Evolutionary conservation across 2,113 vertebrate species (phyloP), one percentile per base, ranked within the genome.

Genomic region (Calyptomena viridis): DNA sequence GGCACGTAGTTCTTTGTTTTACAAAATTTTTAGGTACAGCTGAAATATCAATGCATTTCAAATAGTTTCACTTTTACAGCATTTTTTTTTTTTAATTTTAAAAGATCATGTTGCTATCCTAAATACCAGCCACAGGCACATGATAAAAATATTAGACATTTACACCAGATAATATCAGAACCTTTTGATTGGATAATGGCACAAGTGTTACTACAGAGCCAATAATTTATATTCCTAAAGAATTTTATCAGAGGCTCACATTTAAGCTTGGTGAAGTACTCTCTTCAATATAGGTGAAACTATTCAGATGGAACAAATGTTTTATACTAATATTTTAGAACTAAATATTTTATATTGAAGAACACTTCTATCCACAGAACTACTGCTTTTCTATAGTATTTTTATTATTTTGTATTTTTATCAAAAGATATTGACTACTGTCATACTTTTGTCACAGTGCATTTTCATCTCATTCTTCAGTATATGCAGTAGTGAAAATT

Each of bases 391-490:
- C 58, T 93, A 37, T 84, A 56, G 24, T 84, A 13, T 50, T 87
- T 89, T 92, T 86, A 59, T 69, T 63, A 56, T 80, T 69, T 67
- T 74, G 25, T 68, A 24, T 84, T 92, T 96, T 85, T 82, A 12
- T 94, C 35, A 35, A 7, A 79, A 52, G 53, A 11, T 86, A 52
- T 14, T 30, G 91, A 76, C 87, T 93, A 40, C 84, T 95, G 84
- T 40, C 35, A 31, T 50, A 17, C n/a, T 82, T 89, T 39, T 25
- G 85, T 44, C 90, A 28, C 80, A 94, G 89, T 91, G 84, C 93
- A 77, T 91, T 88, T 87, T 96, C 96, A 93, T 97, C 97, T 96
- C 96, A 78, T 91, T 89, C 33, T 95, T 87, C 55, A 13, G 76
- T 83, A 64, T 40, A 37, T 44, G 24, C 44, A 79, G 53, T 79